Conservation (phyloP, 2,888 invertebrate genomes). For the Drosophila anomalata region DNA sequence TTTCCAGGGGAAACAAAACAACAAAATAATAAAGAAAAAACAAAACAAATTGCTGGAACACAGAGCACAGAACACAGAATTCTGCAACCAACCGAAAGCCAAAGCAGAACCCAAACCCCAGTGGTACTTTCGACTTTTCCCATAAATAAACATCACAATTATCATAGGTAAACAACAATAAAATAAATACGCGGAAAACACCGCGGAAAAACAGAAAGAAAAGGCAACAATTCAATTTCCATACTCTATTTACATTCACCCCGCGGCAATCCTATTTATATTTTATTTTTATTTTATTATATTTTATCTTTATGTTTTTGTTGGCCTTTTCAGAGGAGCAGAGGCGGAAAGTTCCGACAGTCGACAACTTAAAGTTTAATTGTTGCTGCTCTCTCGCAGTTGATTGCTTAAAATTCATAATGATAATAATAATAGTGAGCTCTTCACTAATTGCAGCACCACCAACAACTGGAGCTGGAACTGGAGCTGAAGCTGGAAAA, state of each 20-base stretch:
- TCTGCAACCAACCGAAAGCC: too few species aligned
- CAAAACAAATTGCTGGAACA: slow-evolving; percentile 19
- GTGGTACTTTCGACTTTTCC: slow-evolving; percentile 35
- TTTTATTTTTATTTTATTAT: neutral
- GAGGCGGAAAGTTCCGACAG: neutral
- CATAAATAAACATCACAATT: slow-evolving; percentile 75
- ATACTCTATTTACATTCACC: slow-evolving; percentile 46
- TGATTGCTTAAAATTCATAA: slow-evolving; percentile 78
- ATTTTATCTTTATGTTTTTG: neutral
- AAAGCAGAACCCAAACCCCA: neutral
- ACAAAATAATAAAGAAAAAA: slow-evolving; percentile 26
- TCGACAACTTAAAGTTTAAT: slow-evolving; percentile 63
- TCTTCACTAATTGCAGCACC: slow-evolving; percentile 72
- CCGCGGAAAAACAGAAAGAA: slow-evolving; percentile 22
- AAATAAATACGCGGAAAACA: slow-evolving; percentile 53
- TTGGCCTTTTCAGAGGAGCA: neutral
- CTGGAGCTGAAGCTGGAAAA: neutral
- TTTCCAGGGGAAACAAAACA: slow-evolving; percentile 1
- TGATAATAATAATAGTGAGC: slow-evolving; percentile 76
- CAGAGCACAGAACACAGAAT: too few species aligned
- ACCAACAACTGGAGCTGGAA: slow-evolving; percentile 18
- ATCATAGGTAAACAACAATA: slow-evolving; percentile 75
- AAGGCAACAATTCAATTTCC: slow-evolving; percentile 65
- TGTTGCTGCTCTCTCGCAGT: slow-evolving; percentile 49
- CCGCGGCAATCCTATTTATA: neutral